These are phyloP conservation scores for Cantharis flavilabris DNA, from an alignment of 2,888 invertebrate genomes.

Conservation along the genomic window DNA sequence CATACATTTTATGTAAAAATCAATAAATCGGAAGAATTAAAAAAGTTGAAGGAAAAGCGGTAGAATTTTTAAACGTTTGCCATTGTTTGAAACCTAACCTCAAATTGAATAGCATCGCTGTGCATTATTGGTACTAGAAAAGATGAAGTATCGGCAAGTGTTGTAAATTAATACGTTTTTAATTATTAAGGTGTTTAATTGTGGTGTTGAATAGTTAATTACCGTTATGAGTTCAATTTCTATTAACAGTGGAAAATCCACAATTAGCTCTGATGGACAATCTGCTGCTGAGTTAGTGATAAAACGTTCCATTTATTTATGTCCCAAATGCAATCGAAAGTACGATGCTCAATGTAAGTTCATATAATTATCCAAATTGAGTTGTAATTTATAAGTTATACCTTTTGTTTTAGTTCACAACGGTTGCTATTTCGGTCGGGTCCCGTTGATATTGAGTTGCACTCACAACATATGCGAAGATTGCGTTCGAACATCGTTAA, in stretches of 20 bases:
- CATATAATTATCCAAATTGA: background rate
- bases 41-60: background rate
- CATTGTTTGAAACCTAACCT: background rate
- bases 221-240: background rate
- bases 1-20: too few species aligned
- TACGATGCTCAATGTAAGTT: constrained; percentile 35
- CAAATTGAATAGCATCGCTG: fast-evolving
- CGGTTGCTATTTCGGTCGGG: constrained; percentile 37
- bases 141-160: background rate
- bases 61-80: background rate
- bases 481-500: constrained; percentile 59
- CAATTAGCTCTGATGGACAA: background rate
- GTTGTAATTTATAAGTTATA: background rate
- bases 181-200: background rate
- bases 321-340: constrained; percentile 30
- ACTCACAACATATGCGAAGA: constrained; percentile 71
- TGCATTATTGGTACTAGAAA: background rate
- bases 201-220: background rate
- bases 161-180: background rate
- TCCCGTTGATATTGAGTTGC: constrained; percentile 67
- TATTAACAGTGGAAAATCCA: background rate
- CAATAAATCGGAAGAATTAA: too few species aligned
- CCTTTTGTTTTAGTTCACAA: constrained; percentile 31
- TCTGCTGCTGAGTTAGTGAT: background rate
- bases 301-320: constrained; percentile 22